These are phyloP conservation scores for Drosophila histrio DNA, from an alignment of 2,888 invertebrate species.

Conservation along the genomic window DNA sequence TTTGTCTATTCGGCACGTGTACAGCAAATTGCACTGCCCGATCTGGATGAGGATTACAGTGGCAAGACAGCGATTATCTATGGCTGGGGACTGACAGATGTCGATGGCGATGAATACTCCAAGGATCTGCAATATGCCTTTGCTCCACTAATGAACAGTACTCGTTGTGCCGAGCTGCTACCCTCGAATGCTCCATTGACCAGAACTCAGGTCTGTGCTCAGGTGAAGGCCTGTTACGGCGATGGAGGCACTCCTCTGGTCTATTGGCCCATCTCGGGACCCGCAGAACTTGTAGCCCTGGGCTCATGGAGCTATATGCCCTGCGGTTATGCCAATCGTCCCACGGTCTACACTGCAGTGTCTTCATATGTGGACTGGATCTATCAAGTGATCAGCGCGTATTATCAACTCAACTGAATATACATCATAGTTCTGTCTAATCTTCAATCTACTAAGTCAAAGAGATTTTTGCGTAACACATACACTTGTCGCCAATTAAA, in stretches of 20 bases:
- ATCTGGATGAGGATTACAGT: constrained; percentile 57
- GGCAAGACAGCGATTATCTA: constrained; percentile 59
- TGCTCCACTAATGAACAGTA: constrained; percentile 54
- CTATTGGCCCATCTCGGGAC: constrained; percentile 63
- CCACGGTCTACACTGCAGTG: constrained; percentile 68
- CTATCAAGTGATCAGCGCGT: constrained; percentile 71
- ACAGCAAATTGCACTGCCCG: constrained; percentile 82
- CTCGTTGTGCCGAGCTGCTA: constrained; percentile 48
- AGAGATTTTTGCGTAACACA: constrained; percentile 43
- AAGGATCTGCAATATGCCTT: constrained; percentile 67
- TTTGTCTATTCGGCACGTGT: constrained; percentile 80
- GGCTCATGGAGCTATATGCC: constrained; percentile 79
- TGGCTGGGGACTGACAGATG: constrained; percentile 75
- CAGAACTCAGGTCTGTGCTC: constrained; percentile 60
- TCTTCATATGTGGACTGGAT: constrained; percentile 73
- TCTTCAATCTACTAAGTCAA: not conserved
- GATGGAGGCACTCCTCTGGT: constrained; percentile 79
- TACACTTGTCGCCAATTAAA: constrained; percentile 39
- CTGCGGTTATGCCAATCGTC: constrained; percentile 71
- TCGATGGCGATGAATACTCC: constrained; percentile 54
- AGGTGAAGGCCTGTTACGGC: constrained; percentile 72
- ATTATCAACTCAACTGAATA: constrained; percentile 62
- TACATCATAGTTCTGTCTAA: not conserved
- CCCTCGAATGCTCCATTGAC: constrained; percentile 70
- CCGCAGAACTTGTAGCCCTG: constrained; percentile 67